Conservation (phyloP, 2,797 vertebrate genomes). For the Coranthus polyacanthus region DNA sequence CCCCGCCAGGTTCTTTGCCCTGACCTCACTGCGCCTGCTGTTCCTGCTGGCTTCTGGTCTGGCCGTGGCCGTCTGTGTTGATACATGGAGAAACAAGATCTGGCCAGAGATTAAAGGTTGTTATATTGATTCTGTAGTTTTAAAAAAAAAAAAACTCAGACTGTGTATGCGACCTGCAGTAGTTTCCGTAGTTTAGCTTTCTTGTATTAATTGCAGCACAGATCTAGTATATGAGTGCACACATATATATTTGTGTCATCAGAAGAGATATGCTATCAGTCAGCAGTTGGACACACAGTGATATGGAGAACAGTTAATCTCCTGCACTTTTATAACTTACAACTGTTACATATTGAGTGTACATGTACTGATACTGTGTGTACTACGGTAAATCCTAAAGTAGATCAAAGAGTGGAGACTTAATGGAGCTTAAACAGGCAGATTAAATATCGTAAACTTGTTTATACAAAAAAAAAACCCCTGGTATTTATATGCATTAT, state of each 20-base stretch:
- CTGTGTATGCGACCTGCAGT: too few species aligned
- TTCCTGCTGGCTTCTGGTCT: constrained; percentile 90
- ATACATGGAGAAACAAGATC: constrained; percentile 95
- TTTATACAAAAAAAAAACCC: too few species aligned
- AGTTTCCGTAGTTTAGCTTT: not conserved
- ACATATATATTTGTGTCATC: constrained; percentile 5
- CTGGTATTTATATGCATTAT: not conserved
- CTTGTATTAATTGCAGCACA: not conserved
- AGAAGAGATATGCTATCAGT: constrained; percentile 7
- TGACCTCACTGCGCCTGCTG: constrained; percentile 92
- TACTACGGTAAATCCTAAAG: not conserved
- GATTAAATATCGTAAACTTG: not conserved
- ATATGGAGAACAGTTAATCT: constrained; percentile 24
- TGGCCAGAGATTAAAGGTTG: constrained; percentile 94
- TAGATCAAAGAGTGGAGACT: not conserved
- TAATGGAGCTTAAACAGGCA: not conserved
- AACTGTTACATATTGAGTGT: not conserved
- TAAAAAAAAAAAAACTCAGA: too few species aligned
- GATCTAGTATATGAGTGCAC: not conserved
- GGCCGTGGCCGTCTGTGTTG: constrained; percentile 87
- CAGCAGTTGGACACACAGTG: not conserved
- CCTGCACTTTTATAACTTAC: constrained; percentile 9
- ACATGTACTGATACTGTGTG: not conserved
- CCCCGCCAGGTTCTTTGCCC: constrained; percentile 90
- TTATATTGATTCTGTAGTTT: constrained; percentile 5